Conservation (phyloP, 1,140 invertebrate genomes). For the Cataglyphis hispanica region DNA sequence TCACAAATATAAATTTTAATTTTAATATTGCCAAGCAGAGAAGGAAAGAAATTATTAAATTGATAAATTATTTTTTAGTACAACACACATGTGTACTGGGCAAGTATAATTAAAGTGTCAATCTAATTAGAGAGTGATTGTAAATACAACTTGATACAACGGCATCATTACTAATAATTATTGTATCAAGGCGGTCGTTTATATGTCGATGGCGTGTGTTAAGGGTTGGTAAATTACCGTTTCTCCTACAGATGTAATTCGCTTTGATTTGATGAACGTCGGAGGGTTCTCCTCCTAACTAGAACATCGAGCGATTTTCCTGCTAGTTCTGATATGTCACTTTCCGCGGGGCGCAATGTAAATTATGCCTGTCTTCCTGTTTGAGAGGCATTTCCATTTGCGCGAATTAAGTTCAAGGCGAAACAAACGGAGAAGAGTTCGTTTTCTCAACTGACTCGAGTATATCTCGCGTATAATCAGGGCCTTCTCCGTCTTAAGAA, state of each 20-base stretch:
- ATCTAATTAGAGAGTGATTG: slow-evolving; percentile 8
- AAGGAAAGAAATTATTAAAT: too few species aligned
- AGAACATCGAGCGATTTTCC: slow-evolving; percentile 55
- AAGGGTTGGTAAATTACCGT: slow-evolving; percentile 20
- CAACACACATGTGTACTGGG: neutral
- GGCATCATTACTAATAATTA: neutral
- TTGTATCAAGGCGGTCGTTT: neutral
- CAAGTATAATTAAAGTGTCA: neutral
- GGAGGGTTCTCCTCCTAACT: slow-evolving; percentile 19
- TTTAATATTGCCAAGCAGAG: neutral
- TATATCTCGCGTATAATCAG: slow-evolving; percentile 48
- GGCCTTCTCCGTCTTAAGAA: slow-evolving; percentile 24
- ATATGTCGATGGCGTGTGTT: neutral
- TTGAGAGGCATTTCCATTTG: slow-evolving; percentile 63
- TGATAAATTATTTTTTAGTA: too few species aligned
- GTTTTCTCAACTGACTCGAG: slow-evolving; percentile 51
- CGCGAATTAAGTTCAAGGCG: slow-evolving; percentile 49
- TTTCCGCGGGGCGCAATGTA: slow-evolving; percentile 58
- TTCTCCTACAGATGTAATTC: slow-evolving; percentile 27
- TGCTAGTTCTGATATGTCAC: slow-evolving; percentile 57
- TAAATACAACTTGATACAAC: neutral
- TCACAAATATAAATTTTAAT: slow-evolving; percentile 8
- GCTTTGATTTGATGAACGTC: slow-evolving; percentile 54
- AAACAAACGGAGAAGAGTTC: slow-evolving; percentile 57
- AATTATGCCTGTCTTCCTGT: slow-evolving; percentile 60